Evolutionary conservation across 2,888 invertebrate species (phyloP), one percentile per base, ranked within the genome.

Genomic region (Cataglyphis albicans): DNA sequence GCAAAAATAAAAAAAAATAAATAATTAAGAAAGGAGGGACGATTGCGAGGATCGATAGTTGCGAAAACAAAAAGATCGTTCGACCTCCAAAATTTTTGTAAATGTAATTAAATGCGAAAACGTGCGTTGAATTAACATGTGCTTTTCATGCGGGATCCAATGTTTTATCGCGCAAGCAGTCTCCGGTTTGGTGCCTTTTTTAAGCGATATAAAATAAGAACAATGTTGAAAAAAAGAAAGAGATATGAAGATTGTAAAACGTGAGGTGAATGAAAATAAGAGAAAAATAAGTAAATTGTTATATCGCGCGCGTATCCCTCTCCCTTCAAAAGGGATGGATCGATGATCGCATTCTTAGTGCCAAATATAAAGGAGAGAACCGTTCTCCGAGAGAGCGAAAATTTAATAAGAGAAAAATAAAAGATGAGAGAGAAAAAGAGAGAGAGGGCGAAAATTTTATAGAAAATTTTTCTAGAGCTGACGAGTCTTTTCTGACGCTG

Each of bases 181-280:
- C 93, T 94, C 94, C 93, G 90, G 92, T 94, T 94, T 92, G 94
- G 94, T 94, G 94, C 94, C 94, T 94, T 94, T 74, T 94, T 92
- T 91, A 93, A 93, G 87, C 87, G 88, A 91, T 91, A 91, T 85
- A 91, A 78, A 89, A 89, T 83, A 88, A 86, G 87, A 64, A 89
- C 81, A 86, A 89, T 88, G 90, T 84, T 59, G 80, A 90, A 87
- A 85, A 84, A 81, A 75, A 83, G 68, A 67, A 32, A 25, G 10
- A 73, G 48, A 67, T 41, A 65, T 52, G 29, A 82, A 84, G 70
- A 78, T 70, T 70, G 78, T 86, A 84, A 83, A 81, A 72, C 68
- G 68, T 82, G 55, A 72, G 41, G 65, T 57, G 70, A 44, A 57
- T 44, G 35, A 41, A 10, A 65, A 44, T 48, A 80, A 41, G 65